These are phyloP conservation scores for Eucera pruinosa DNA, from an alignment of 2,888 invertebrate genomes.

Conservation along the genomic window DNA sequence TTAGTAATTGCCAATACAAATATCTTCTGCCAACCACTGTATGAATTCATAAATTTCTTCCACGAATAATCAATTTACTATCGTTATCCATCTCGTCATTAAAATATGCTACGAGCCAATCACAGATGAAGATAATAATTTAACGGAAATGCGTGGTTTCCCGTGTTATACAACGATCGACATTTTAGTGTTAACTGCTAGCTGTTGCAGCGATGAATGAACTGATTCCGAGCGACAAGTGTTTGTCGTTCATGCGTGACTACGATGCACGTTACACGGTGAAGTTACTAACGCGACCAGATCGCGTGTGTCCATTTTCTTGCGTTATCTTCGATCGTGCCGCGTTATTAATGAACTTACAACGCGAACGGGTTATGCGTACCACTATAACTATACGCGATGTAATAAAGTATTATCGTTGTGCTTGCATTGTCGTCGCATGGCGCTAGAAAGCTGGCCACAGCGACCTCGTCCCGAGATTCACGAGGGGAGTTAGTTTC, in stretches of 20 bases:
- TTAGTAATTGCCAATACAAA: too few relatives aligned
- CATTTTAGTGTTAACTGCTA: neutral
- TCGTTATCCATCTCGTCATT: constrained; percentile 8
- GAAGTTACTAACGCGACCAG: constrained; percentile 5
- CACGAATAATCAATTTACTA: constrained; percentile 21
- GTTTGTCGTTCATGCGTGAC: constrained; percentile 53
- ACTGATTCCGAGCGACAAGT: constrained; percentile 47
- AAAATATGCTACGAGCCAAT: constrained; percentile 13
- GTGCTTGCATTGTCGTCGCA: constrained; percentile 36
- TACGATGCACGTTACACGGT: constrained; percentile 4
- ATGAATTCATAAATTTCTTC: too few relatives aligned
- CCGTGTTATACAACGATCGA: constrained; percentile 14
- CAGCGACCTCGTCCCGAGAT: constrained; percentile 33
- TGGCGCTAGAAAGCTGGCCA: constrained; percentile 15
- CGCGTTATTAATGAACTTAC: constrained; percentile 56
- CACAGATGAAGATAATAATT: constrained; percentile 30
- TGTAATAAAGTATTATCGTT: constrained; percentile 52
- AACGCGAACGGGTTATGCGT: constrained; percentile 38
- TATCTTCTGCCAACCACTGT: too few relatives aligned
- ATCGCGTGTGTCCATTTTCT: constrained; percentile 13
- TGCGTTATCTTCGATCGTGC: constrained; percentile 49
- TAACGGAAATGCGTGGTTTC: constrained; percentile 23
- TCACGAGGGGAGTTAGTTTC: constrained; percentile 21
- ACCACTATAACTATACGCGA: constrained; percentile 19
- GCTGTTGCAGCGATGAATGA: constrained; percentile 27